A percentile compares a stretch with the other conserved stretches of the same genome.
Conservation (phyloP, 2,888 invertebrate species). For the Noctua janthe region DNA sequence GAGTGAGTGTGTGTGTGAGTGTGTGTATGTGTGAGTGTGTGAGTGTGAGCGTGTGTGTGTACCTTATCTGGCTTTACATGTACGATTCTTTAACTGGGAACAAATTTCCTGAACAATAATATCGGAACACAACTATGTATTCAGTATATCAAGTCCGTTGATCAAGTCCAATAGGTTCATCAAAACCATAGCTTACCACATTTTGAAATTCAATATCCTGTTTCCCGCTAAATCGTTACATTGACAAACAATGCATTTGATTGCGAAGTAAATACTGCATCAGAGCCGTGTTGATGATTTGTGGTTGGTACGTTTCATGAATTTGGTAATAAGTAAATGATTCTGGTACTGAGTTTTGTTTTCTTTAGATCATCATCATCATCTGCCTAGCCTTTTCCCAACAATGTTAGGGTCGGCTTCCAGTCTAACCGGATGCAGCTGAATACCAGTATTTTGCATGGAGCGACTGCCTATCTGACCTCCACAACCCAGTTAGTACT, state of each 20-base stretch:
- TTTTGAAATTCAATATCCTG: slow-evolving; percentile 49
- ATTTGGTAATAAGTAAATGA: slow-evolving; percentile 25
- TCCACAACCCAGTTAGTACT: too few species aligned
- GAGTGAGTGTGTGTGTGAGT: too few species aligned
- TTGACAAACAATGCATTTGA: slow-evolving; percentile 52
- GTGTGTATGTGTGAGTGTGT: too few species aligned
- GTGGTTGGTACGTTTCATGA: slow-evolving; percentile 19
- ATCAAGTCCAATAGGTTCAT: slow-evolving; percentile 2
- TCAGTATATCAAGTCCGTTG: background rate
- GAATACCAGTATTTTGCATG: too few species aligned
- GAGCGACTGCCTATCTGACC: too few species aligned
- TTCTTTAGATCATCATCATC: too few species aligned
- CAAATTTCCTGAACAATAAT: background rate
- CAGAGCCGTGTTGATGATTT: slow-evolving; percentile 37
- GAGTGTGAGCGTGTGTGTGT: too few species aligned
- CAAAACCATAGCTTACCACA: slow-evolving; percentile 9
- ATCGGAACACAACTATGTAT: background rate
- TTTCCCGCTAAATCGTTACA: slow-evolving; percentile 46
- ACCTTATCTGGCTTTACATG: too few species aligned
- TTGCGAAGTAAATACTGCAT: slow-evolving; percentile 51
- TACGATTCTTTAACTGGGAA: background rate
- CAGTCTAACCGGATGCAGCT: too few species aligned
- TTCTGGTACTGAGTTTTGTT: background rate
- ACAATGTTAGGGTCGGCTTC: too few species aligned
- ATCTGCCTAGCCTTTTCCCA: too few species aligned